Evolutionary conservation across 2,113 vertebrate species (phyloP).

Genomic region (Amphilophus citrinellus): DNA sequence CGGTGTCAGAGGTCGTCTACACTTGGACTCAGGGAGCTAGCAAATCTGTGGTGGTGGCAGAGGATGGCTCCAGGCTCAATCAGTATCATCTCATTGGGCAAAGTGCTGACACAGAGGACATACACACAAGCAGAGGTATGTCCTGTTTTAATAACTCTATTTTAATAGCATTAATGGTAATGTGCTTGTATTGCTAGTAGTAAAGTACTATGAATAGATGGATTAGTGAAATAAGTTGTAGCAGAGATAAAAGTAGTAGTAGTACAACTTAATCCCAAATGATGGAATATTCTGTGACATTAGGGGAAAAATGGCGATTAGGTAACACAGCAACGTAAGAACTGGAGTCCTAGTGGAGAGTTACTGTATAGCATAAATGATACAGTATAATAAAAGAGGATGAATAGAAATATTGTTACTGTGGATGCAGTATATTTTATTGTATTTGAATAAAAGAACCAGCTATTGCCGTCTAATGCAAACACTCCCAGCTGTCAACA

Average conservation of each 20-base stretch:
- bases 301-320: neutral
- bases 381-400: neutral
- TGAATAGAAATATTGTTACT: neutral
- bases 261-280: conserved; percentile 7
- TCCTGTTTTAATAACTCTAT: neutral
- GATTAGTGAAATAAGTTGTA: conserved; percentile 15
- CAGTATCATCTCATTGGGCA: conserved; percentile 95
- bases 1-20: conserved; percentile 95
- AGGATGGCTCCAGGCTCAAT: conserved; percentile 95
- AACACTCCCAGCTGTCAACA: neutral
- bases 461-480: neutral
- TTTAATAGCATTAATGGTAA: neutral
- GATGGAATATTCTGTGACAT: conserved; percentile 10
- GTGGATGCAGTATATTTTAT: no score
- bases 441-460: no score
- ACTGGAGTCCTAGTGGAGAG: neutral
- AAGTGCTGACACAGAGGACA: conserved; percentile 90
- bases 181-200: neutral
- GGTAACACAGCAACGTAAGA: neutral
- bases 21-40: conserved; percentile 90
- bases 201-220: neutral
- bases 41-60: conserved; percentile 93
- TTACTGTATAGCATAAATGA: neutral
- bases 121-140: conserved; percentile 93
- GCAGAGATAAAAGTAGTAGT: neutral